Percentiles rank a stretch among this genome's conserved stretches.
These are phyloP conservation scores for Erythrocercus mccallii DNA, from an alignment of 2,113 vertebrate species.

Conservation along the genomic window DNA sequence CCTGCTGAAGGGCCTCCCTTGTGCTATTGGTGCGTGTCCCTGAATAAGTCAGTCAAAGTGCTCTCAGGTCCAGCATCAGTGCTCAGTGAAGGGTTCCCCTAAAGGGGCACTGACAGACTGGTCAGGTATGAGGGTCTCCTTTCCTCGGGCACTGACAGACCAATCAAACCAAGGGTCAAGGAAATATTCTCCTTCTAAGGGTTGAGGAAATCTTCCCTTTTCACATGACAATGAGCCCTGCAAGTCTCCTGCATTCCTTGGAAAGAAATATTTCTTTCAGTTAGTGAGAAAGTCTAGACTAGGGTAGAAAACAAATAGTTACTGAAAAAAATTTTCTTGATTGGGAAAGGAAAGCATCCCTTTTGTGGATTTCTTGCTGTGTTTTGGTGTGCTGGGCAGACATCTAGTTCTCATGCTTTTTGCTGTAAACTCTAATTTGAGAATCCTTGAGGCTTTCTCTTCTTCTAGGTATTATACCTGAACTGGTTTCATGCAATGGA, in stretches of 20 bases:
- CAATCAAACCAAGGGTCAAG: accelerated
- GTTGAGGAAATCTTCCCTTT: not conserved
- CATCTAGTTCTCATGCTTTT: not conserved
- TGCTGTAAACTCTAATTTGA: not conserved
- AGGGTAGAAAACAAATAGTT: not conserved
- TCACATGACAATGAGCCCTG: not conserved
- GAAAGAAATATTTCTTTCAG: not conserved
- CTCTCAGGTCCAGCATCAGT: not conserved
- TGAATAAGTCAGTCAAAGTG: not conserved
- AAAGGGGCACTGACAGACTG: not conserved
- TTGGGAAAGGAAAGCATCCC: not conserved
- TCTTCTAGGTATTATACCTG: not conserved
- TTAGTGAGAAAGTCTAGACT: not conserved
- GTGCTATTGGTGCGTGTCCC: not conserved
- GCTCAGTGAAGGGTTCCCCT: not conserved
- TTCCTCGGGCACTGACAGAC: not conserved
- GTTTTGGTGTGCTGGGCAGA: not conserved
- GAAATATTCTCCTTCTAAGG: not conserved
- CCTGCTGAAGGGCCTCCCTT: too few relatives aligned
- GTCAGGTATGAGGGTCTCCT: not conserved
- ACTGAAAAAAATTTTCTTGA: not conserved
- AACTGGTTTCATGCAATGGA: not conserved
- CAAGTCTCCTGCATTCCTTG: not conserved
- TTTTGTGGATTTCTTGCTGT: too few relatives aligned
- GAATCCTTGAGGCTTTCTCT: not conserved